Percentiles rank a stretch among this genome's conserved stretches.
These are phyloP conservation scores for Lagothrix lagotricha DNA, from an alignment of 2,797 vertebrate species.

Conservation along the genomic window DNA sequence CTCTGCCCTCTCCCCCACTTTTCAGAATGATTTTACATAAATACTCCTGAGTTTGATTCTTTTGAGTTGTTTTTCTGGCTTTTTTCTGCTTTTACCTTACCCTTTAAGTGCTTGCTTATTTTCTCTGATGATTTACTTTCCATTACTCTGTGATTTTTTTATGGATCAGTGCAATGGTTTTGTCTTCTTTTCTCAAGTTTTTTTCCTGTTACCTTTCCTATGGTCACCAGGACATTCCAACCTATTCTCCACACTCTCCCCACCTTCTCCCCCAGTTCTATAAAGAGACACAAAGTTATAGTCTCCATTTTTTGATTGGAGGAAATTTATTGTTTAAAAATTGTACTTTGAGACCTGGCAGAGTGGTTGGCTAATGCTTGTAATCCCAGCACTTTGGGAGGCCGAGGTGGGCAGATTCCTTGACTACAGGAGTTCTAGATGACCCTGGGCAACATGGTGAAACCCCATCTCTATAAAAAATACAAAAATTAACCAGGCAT, in stretches of 20 bases:
- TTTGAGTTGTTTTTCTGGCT: neutral
- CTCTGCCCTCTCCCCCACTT: neutral
- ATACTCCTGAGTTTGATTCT: neutral
- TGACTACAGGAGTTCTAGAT: neutral
- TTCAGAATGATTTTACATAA: neutral
- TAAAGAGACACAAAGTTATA: neutral
- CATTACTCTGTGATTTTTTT: neutral
- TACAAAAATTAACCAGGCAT: neutral
- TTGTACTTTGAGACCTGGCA: neutral
- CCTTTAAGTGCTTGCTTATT: neutral
- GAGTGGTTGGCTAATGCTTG: neutral
- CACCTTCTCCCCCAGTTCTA: neutral
- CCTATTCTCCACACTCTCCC: neutral
- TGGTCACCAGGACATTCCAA: neutral
- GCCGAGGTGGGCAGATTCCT: neutral
- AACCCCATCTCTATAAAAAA: neutral
- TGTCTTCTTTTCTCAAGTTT: neutral
- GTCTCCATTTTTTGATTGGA: neutral
- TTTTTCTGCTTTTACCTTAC: neutral
- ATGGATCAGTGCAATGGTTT: neutral
- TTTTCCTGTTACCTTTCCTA: accelerated
- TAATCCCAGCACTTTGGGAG: neutral
- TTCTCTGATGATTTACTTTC: neutral
- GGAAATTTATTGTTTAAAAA: constrained; percentile 28
- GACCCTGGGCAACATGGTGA: neutral